Evolutionary conservation across 1,140 invertebrate species (phyloP).

Genomic region (Glossosoma conforme): DNA sequence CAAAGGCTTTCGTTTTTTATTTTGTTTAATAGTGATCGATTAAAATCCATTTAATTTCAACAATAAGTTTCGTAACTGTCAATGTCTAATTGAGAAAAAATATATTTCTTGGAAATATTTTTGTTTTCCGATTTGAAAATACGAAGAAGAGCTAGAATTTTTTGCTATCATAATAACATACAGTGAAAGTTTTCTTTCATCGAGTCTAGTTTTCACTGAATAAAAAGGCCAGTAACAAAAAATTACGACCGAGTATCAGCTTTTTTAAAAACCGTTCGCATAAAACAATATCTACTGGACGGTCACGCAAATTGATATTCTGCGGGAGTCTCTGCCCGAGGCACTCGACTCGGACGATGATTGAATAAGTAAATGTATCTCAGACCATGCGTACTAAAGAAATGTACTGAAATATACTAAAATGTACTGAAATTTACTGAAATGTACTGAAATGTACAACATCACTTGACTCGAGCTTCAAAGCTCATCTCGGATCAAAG

Average conservation of each 20-base stretch:
- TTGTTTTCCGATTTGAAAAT: too few species aligned
- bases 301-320: conserved; percentile 24
- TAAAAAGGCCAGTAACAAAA: neutral
- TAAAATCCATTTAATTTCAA: too few species aligned
- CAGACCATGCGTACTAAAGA: conserved; percentile 13
- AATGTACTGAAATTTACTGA: conserved; percentile 1
- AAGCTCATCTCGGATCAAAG: conserved; percentile 16
- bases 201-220: neutral
- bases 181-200: neutral
- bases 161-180: neutral
- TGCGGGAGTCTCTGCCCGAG: conserved; percentile 2
- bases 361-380: conserved; percentile 21
- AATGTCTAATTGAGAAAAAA: too few species aligned
- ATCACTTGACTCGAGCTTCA: neutral
- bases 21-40: too few species aligned
- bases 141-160: neutral
- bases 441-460: conserved; percentile 1
- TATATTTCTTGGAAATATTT: too few species aligned
- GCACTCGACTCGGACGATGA: conserved; percentile 15
- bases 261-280: too few species aligned
- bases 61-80: too few species aligned
- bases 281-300: too few species aligned
- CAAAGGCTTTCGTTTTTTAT: too few species aligned
- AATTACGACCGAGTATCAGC: too few species aligned
- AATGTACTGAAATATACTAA: conserved; percentile 1